Evolutionary conservation across 2,888 invertebrate species (phyloP), one percentile per base, ranked within the genome.

Genomic region (Caenorhabditis virilis): DNA sequence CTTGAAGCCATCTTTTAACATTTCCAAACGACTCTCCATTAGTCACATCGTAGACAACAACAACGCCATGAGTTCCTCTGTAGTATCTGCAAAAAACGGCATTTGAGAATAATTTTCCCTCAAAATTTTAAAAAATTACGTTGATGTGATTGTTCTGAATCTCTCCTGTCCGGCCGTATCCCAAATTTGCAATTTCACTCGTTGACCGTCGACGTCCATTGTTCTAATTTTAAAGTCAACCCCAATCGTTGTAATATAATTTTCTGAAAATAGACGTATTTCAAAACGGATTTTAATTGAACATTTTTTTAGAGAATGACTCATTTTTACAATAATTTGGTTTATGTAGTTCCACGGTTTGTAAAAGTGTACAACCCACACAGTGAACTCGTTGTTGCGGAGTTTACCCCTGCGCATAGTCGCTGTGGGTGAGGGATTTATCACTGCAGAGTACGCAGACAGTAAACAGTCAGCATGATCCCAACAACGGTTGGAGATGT

Each of bases 151-250:
- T 61, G 98, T 98, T 83, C 97, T 88, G 86, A 95, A 95, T 82
- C 95, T 88, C 86, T 95, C 95, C 86, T 95, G 95, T 0, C 95
- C 95, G 59, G 95, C 94, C 33, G 95, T 95, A 86, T 95, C 95
- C 78, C 74, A 76, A 23, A 74, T 74, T 48, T 74, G 87, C 59
- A 87, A 79, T 63, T 87, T 87, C 2, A 87, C 85, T 47, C 84
- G 81, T 70, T 86, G 85, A 15, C 85, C 85, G 60, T 85, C 84
- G 7, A 87, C 83, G 26, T 73, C 78, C 38, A 98, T 90, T 70
- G 97, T 98, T 84, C 95, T 89, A 85, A 98, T 98, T 88, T 98
- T 98, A 86, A 99, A 98, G 88, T 98, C 98, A 52, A 98, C 98
- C 69, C 98, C 98, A 85, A 98, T 98, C 46, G 98, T 98, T 61